Conservation (phyloP, 2,888 invertebrate species). For the Drosophila conformis region DNA sequence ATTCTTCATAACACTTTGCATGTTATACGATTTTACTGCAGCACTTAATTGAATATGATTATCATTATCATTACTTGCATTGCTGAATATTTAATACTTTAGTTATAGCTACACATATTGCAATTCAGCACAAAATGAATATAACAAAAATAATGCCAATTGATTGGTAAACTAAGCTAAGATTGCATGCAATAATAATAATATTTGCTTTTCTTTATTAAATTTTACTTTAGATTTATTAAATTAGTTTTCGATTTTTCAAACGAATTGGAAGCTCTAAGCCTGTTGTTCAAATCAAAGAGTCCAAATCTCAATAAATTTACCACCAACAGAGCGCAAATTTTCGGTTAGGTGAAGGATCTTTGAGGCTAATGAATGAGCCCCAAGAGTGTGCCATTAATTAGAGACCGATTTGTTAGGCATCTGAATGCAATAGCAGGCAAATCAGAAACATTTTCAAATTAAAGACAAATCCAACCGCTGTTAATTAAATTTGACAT, state of each 20-base stretch:
- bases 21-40: neutral
- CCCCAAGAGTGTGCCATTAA: conserved; percentile 15
- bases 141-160: neutral
- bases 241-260: neutral
- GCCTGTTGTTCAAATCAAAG: neutral
- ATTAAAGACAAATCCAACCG: conserved; percentile 34
- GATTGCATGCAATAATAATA: neutral
- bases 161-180: neutral
- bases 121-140: neutral
- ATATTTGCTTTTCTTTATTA: neutral
- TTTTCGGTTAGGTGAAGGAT: neutral
- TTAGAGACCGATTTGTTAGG: conserved; percentile 34
- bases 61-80: neutral
- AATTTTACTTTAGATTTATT: neutral
- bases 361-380: neutral
- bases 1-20: neutral
- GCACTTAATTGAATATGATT: neutral
- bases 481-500: conserved; percentile 58
- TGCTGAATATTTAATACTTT: neutral
- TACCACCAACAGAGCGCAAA: neutral
- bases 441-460: conserved; percentile 14
- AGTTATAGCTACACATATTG: neutral
- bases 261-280: neutral
- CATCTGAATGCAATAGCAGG: conserved; percentile 18
- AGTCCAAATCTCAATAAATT: neutral